A percentile compares a stretch with the other conserved stretches of the same genome.
phyloP scores from a whole-genome alignment of 2,888 invertebrate genomes.

The Drosophila nr. medialis region DNA sequence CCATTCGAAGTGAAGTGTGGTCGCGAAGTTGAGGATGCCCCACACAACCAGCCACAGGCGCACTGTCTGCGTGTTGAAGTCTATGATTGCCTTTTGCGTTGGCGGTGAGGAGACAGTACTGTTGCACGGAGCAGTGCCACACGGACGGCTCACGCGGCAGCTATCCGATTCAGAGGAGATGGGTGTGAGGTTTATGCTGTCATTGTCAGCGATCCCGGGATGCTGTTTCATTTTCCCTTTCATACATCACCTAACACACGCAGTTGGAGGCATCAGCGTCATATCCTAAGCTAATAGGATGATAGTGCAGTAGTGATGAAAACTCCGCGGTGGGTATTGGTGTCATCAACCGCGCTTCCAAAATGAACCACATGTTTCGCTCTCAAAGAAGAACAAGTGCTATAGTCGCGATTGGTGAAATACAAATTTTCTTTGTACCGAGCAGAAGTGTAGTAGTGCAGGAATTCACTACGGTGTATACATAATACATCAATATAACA shows the following conservation, averaged over 20 bases:
- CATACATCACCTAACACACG: constrained; percentile 31
- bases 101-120: constrained; percentile 16
- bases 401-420: not conserved
- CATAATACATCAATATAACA: not conserved
- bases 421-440: not conserved
- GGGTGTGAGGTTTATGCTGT: constrained; percentile 37
- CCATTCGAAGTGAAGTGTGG: constrained; percentile 21
- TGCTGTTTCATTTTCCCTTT: constrained; percentile 37
- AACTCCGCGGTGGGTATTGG: constrained; percentile 40
- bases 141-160: constrained; percentile 53
- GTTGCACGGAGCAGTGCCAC: constrained; percentile 39
- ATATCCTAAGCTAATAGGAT: constrained; percentile 21
- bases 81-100: constrained; percentile 28
- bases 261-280: constrained; percentile 70
- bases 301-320: constrained; percentile 17
- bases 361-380: not conserved
- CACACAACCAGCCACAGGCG: constrained; percentile 14
- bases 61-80: constrained; percentile 10
- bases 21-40: constrained; percentile 23
- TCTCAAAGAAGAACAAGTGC: not conserved
- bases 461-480: not conserved
- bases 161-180: constrained; percentile 12
- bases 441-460: not conserved
- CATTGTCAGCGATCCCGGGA: constrained; percentile 31
- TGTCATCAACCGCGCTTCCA: constrained; percentile 25